Evolutionary conservation across 2,113 vertebrate genomes (phyloP).

Genomic region (Xenotilapia flavipinnis): DNA sequence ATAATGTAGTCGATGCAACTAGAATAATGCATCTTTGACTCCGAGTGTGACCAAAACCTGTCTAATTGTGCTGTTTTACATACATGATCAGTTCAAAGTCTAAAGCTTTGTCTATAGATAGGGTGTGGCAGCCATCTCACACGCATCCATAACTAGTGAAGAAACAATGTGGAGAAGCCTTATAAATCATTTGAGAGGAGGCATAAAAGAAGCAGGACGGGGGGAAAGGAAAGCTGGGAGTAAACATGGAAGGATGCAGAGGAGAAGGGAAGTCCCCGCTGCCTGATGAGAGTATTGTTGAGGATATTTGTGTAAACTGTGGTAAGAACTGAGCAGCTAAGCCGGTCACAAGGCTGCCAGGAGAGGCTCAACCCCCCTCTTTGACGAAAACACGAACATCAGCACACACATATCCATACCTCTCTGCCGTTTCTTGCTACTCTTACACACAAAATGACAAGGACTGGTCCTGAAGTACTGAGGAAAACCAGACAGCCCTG

Average conservation of each 20-base stretch:
- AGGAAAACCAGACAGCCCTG: not conserved
- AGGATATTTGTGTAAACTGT: constrained; percentile 34
- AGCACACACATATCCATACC: not conserved
- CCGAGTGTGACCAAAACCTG: not conserved
- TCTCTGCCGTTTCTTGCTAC: not conserved
- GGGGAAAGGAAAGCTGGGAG: not conserved
- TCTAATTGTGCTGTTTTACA: not conserved
- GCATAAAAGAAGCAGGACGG: not conserved
- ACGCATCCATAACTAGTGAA: accelerated
- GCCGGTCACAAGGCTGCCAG: constrained; percentile 24
- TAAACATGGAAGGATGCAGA: constrained; percentile 11
- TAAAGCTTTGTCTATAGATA: not conserved
- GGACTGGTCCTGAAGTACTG: not conserved
- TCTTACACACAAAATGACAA: not conserved
- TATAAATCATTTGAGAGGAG: not conserved
- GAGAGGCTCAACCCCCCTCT: not conserved
- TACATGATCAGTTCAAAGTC: not conserved
- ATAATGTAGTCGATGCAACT: not conserved
- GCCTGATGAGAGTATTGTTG: constrained; percentile 30
- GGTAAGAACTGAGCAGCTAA: constrained; percentile 19
- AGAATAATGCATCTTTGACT: not conserved
- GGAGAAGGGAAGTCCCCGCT: not conserved
- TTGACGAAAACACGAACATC: not conserved
- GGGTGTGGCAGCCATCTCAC: not conserved
- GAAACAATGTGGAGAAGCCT: not conserved